Percentiles rank a stretch among this genome's conserved stretches.
These are phyloP conservation scores for Daktulosphaira vitifoliae DNA, from an alignment of 1,140 invertebrate species.

Conservation along the genomic window DNA sequence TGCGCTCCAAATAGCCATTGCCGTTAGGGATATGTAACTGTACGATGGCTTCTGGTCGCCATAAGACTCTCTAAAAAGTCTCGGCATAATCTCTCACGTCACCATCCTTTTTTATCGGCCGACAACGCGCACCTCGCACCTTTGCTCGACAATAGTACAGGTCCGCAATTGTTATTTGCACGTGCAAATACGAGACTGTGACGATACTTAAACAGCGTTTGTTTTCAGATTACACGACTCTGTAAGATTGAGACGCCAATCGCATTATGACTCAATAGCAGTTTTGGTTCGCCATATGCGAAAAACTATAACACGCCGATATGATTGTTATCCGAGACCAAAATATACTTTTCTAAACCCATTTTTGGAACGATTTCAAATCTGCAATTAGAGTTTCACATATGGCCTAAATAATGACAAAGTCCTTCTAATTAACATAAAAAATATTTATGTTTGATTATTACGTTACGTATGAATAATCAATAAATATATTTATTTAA, in stretches of 20 bases:
- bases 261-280: too few species aligned
- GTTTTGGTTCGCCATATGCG: background rate
- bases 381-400: too few species aligned
- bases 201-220: too few species aligned
- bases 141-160: background rate
- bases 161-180: background rate
- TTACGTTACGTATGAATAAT: too few species aligned
- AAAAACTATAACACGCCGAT: background rate
- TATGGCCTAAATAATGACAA: too few species aligned
- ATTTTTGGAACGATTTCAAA: too few species aligned
- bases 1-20: constrained; percentile 87
- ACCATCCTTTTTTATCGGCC: background rate
- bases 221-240: background rate
- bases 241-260: background rate
- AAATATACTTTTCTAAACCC: too few species aligned
- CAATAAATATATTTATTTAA: too few species aligned
- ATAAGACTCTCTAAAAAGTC: constrained; percentile 74
- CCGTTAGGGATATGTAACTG: constrained; percentile 87
- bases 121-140: background rate
- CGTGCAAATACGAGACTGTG: too few species aligned
- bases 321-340: too few species aligned
- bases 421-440: too few species aligned
- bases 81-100: constrained; percentile 53
- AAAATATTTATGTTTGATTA: too few species aligned
- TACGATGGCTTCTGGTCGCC: constrained; percentile 87